phyloP scores from a whole-genome alignment of 1,140 invertebrate genomes.

The Drosophila cardini region DNA sequence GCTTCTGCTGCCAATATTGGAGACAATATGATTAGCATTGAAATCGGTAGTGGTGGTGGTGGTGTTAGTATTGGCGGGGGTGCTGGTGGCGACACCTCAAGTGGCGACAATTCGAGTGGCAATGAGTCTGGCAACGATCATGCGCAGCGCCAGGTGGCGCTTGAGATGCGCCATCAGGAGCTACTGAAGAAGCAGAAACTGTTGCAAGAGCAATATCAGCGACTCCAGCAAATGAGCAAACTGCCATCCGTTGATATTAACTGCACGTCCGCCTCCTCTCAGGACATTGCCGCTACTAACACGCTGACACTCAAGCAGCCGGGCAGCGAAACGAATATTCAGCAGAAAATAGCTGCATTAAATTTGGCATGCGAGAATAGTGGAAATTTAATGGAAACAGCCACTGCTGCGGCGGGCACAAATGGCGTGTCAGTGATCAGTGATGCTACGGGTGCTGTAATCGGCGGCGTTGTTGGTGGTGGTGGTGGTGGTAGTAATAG shows the following conservation, averaged over 20 bases:
- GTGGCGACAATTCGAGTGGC: conserved; percentile 80
- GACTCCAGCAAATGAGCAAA: conserved; percentile 93
- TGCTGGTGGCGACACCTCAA: conserved; percentile 57
- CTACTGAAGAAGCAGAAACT: conserved; percentile 93
- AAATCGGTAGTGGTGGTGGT: conserved; percentile 4
- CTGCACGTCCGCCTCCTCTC: conserved; percentile 78
- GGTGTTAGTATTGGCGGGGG: conserved; percentile 30
- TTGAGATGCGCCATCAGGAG: conserved; percentile 94
- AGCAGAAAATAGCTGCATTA: conserved; percentile 91
- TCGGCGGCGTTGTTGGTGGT: conserved; percentile 53
- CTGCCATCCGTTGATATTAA: conserved; percentile 87
- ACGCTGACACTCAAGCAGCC: conserved; percentile 91
- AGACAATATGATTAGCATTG: conserved; percentile 19
- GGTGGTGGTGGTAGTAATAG: conserved; percentile 49
- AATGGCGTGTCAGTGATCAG: conserved; percentile 67
- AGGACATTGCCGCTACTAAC: conserved; percentile 52
- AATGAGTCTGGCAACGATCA: conserved; percentile 90
- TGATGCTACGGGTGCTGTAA: conserved; percentile 79
- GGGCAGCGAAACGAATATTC: conserved; percentile 94
- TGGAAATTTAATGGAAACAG: conserved; percentile 84
- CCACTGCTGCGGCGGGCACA: conserved; percentile 48
- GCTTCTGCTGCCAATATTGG: neutral
- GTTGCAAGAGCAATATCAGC: conserved; percentile 94
- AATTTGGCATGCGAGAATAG: conserved; percentile 67
- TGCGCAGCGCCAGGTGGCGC: conserved; percentile 88